A percentile compares a stretch with the other conserved stretches of the same genome.
These are phyloP conservation scores for Acrocephalus arundinaceus DNA, from an alignment of 2,113 vertebrate species.

Conservation along the genomic window DNA sequence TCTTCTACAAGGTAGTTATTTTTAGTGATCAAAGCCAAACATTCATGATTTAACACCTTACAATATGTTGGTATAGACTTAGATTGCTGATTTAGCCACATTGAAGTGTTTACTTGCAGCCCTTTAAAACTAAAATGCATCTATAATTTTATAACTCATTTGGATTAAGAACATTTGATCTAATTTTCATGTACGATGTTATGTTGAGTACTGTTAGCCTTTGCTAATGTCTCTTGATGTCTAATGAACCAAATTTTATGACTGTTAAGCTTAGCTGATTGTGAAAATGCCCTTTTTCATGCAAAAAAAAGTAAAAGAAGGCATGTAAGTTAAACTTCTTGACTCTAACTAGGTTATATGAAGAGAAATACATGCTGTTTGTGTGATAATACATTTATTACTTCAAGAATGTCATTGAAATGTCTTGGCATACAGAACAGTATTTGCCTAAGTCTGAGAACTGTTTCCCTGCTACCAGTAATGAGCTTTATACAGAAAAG, in stretches of 20 bases:
- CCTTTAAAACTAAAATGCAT: conserved; percentile 3
- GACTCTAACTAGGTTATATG: background rate
- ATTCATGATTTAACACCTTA: conserved; percentile 36
- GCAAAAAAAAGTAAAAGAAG: background rate
- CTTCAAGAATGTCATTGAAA: background rate
- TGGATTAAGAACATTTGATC: conserved; percentile 4
- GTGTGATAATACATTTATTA: background rate
- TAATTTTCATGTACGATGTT: background rate
- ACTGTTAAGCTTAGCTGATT: background rate
- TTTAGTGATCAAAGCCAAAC: conserved; percentile 54
- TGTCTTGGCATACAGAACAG: background rate
- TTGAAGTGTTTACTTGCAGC: background rate
- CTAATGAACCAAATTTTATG: conserved; percentile 4
- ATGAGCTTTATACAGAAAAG: conserved; percentile 50
- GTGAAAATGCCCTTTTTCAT: background rate
- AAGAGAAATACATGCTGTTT: background rate
- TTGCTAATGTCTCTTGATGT: conserved; percentile 7
- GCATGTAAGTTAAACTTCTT: background rate
- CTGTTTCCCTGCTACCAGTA: conserved; percentile 4
- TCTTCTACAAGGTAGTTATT: conserved; percentile 49
- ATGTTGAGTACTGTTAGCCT: background rate
- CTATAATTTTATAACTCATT: background rate
- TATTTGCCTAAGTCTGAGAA: background rate
- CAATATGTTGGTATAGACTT: background rate
- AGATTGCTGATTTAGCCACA: background rate